Conservation (phyloP, 2,888 invertebrate species). For the Homarus gammarus region DNA sequence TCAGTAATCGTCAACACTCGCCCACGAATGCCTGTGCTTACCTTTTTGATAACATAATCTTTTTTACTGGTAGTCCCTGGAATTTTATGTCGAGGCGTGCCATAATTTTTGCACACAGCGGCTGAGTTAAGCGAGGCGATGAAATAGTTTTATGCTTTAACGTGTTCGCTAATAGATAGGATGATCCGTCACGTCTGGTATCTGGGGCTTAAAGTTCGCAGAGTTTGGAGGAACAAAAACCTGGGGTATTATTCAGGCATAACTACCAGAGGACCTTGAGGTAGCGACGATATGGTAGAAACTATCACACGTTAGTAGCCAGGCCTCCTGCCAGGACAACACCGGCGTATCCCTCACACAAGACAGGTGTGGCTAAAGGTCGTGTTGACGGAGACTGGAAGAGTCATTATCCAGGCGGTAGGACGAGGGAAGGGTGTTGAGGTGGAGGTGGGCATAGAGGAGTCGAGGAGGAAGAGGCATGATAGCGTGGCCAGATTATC, state of each 20-base stretch:
- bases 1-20: neutral
- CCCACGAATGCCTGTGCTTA: neutral
- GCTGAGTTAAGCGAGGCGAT: too few relatives aligned
- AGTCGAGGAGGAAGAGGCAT: neutral
- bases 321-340: neutral
- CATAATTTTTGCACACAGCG: neutral
- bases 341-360: neutral
- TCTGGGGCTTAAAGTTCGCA: too few relatives aligned
- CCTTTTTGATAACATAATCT: constrained; percentile 30
- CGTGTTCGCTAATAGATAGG: too few relatives aligned
- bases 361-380: neutral
- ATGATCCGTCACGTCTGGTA: too few relatives aligned
- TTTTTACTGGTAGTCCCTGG: constrained; percentile 15
- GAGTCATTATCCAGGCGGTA: neutral
- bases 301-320: neutral
- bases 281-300: neutral
- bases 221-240: too few relatives aligned
- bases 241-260: too few relatives aligned
- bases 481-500: neutral
- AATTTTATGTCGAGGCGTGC: neutral
- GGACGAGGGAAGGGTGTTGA: neutral
- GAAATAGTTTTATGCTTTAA: too few relatives aligned
- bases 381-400: neutral
- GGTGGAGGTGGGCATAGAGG: neutral
- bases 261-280: too few relatives aligned